Evolutionary conservation across 1,140 invertebrate species (phyloP).

Genomic region (Pemphigus obesinymphae): DNA sequence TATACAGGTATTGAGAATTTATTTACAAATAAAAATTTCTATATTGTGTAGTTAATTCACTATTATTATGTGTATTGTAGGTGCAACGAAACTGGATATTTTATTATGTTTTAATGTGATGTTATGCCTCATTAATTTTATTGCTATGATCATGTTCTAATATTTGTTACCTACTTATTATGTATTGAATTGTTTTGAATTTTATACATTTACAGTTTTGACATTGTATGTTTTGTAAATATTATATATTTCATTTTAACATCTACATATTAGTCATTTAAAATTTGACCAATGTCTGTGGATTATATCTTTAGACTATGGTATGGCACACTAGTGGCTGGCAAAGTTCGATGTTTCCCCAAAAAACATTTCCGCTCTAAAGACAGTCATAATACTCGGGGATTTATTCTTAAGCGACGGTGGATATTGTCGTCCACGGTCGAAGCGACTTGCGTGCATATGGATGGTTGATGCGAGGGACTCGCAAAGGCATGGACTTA

Average conservation of each 20-base stretch:
- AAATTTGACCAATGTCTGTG: background rate
- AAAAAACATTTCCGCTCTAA: conserved; percentile 4
- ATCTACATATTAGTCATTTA: background rate
- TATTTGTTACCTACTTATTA: no score
- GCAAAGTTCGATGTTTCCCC: background rate
- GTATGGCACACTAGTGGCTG: background rate
- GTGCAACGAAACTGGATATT: no score
- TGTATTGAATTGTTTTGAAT: no score
- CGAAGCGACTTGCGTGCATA: background rate
- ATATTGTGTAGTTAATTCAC: no score
- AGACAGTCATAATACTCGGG: conserved; percentile 3
- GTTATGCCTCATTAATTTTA: no score
- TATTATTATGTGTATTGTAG: no score
- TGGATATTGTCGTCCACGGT: conserved; percentile 5
- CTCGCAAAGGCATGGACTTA: conserved; percentile 1
- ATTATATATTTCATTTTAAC: background rate
- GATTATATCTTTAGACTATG: background rate
- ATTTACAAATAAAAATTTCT: no score
- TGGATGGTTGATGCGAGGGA: background rate
- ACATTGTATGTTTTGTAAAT: background rate
- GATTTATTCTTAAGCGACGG: background rate
- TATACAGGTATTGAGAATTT: no score
- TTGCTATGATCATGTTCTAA: no score
- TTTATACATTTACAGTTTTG: background rate
- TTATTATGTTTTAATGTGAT: no score